Evolutionary conservation across 92 coral and sea anemone species (phyloP).

Genomic region (Porites evermanni): DNA sequence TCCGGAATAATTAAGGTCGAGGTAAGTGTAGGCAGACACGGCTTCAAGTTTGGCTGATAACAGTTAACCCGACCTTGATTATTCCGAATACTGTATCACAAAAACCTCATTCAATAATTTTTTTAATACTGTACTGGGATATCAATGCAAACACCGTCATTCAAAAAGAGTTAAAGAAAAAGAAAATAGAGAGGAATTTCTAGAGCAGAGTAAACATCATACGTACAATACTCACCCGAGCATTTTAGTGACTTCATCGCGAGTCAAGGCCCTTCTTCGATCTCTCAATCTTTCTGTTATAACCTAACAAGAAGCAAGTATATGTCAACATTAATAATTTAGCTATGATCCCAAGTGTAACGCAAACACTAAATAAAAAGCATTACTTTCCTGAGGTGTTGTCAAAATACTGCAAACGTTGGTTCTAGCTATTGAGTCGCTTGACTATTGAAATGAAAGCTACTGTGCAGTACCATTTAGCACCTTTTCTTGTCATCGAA

Average conservation of each 20-base stretch:
- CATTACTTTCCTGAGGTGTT: neutral
- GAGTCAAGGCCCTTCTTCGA: constrained; percentile 71
- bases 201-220: too few species aligned
- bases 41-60: too few species aligned
- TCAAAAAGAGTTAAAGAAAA: neutral
- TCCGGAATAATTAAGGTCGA: too few species aligned
- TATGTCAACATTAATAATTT: neutral
- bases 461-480: too few species aligned
- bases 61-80: too few species aligned
- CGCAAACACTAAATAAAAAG: neutral
- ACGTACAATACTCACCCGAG: constrained; percentile 70
- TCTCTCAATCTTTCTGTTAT: constrained; percentile 85
- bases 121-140: neutral
- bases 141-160: neutral
- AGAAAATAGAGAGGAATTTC: neutral
- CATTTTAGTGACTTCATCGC: constrained; percentile 78
- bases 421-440: too few species aligned
- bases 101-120: too few species aligned
- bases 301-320: constrained; percentile 55
- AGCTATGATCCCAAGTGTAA: neutral
- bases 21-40: too few species aligned
- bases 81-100: too few species aligned
- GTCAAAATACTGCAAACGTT: too few species aligned
- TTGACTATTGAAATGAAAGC: too few species aligned
- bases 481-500: too few species aligned